Conservation (phyloP, 2,888 invertebrate species). For the Branchipolynoe longqiensis region DNA sequence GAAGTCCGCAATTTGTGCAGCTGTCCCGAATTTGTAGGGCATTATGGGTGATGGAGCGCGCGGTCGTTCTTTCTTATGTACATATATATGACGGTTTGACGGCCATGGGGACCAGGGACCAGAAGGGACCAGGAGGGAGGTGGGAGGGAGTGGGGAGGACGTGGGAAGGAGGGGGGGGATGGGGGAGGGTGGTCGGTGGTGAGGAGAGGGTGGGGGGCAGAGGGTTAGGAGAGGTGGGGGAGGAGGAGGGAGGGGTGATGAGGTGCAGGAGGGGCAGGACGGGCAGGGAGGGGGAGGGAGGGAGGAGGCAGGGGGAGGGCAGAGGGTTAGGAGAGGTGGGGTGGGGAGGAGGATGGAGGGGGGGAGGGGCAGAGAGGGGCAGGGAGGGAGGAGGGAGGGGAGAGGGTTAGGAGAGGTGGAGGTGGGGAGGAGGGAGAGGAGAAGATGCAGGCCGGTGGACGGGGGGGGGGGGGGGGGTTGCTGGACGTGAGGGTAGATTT, state of each 20-base stretch:
- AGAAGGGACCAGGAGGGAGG: not conserved
- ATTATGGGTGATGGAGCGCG: slow-evolving; percentile 1
- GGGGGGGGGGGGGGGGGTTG: not conserved
- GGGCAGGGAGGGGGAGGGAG: not conserved
- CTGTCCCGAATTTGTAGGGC: slow-evolving; percentile 40
- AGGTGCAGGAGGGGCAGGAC: too few relatives aligned
- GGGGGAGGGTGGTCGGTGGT: not conserved
- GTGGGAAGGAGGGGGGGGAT: not conserved
- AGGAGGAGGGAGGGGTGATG: not conserved
- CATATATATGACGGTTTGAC: not conserved
- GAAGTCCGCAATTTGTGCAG: slow-evolving; percentile 44
- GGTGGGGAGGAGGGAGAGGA: not conserved
- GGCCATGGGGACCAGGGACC: not conserved
- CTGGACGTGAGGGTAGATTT: not conserved
- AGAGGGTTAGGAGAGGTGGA: not conserved
- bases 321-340: not conserved
- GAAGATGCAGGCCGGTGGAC: not conserved
- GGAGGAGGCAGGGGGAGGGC: too few relatives aligned
- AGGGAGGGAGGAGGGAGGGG: not conserved
- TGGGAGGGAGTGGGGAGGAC: not conserved
- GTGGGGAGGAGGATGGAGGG: not conserved
- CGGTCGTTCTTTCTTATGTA: not conserved
- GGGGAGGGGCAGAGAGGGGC: not conserved
- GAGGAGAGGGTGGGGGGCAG: not conserved
- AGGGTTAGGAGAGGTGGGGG: not conserved